phyloP scores from a whole-genome alignment of 2,888 invertebrate genomes.

The Helleia helle region DNA sequence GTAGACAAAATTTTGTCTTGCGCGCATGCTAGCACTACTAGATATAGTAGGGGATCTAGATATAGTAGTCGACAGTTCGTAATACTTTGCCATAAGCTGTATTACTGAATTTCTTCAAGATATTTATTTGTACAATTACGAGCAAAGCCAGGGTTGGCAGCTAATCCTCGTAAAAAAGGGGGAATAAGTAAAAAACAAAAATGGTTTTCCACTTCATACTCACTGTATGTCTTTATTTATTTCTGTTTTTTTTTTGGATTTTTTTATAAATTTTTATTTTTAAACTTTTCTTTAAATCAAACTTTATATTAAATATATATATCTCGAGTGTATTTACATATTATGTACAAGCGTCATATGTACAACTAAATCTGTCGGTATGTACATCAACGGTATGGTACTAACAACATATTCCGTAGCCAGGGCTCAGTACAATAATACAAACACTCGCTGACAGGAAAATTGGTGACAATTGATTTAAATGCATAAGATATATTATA shows the following conservation, averaged over 20 bases:
- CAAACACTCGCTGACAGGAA: constrained; percentile 5
- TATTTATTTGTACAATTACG: too few relatives aligned
- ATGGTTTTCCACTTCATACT: constrained; percentile 67
- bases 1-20: too few relatives aligned
- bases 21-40: too few relatives aligned
- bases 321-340: constrained; percentile 62
- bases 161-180: too few relatives aligned
- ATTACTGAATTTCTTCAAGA: too few relatives aligned
- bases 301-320: constrained; percentile 64
- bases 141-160: too few relatives aligned
- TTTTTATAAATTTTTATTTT: constrained; percentile 54
- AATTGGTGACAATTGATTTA: not conserved
- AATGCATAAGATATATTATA: constrained; percentile 5
- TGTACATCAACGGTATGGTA: constrained; percentile 23
- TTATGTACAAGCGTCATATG: constrained; percentile 55
- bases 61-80: too few relatives aligned
- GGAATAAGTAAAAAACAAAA: constrained; percentile 53
- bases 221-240: constrained; percentile 66
- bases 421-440: constrained; percentile 30
- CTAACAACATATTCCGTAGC: constrained; percentile 8
- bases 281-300: constrained; percentile 66
- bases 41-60: too few relatives aligned
- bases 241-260: constrained; percentile 59
- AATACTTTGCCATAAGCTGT: too few relatives aligned
- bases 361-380: constrained; percentile 37